phyloP scores from a whole-genome alignment of 2,888 invertebrate species.

The Acrocyrtus sp. region DNA sequence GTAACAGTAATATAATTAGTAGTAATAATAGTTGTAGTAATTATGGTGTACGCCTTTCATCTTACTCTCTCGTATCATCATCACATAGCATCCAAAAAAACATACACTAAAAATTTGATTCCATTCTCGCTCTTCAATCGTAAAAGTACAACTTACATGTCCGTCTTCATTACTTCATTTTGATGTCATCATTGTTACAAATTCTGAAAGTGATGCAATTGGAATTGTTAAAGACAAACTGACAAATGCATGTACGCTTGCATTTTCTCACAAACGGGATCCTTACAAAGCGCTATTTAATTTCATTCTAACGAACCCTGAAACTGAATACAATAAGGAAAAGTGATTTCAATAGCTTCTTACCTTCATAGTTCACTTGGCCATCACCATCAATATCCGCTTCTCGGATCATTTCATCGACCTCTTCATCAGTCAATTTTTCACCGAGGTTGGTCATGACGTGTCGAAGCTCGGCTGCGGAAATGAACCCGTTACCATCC shows the following conservation, averaged over 20 bases:
- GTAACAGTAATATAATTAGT: conserved; percentile 19
- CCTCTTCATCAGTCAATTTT: conserved; percentile 98
- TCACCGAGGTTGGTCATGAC: conserved; percentile 99
- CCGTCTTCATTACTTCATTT: conserved; percentile 76
- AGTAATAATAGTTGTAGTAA: conserved; percentile 42
- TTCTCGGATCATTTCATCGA: conserved; percentile 99
- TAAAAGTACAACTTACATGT: conserved; percentile 50
- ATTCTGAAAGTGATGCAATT: too few species aligned
- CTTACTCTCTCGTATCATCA: conserved; percentile 54
- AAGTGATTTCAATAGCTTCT: too few species aligned
- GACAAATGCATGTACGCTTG: conserved; percentile 5
- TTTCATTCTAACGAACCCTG: background rate
- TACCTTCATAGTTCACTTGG: conserved; percentile 93
- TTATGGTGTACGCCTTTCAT: conserved; percentile 57
- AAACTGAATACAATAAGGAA: background rate
- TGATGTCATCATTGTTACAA: conserved; percentile 99
- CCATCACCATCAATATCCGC: conserved; percentile 99
- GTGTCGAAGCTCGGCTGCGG: conserved; percentile 97
- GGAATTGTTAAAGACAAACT: background rate
- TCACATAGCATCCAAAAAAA: conserved; percentile 58
- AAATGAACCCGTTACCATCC: conserved; percentile 99
- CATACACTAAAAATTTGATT: conserved; percentile 58
- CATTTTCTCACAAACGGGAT: conserved; percentile 6
- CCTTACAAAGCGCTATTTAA: conserved; percentile 8
- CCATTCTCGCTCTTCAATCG: conserved; percentile 55